These are phyloP conservation scores for Myotis brandtii DNA, from an alignment of 2,113 vertebrate species.

Conservation along the genomic window DNA sequence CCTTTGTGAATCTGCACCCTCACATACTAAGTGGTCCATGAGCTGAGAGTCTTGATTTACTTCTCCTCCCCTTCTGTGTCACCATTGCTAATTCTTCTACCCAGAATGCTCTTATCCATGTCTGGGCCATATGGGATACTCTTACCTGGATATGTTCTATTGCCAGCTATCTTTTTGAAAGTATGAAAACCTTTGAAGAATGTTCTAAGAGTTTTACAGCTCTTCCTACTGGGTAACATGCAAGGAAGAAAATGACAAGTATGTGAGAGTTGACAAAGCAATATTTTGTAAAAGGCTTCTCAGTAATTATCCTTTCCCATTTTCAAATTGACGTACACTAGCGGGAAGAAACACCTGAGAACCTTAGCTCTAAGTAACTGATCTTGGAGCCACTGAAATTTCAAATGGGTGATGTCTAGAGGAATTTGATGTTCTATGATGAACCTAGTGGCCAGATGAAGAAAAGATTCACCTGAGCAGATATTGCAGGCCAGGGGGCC, in stretches of 20 bases:
- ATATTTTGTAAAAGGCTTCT: constrained; percentile 43
- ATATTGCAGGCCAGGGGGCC: neutral
- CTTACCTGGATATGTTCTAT: neutral
- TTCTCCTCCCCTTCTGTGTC: neutral
- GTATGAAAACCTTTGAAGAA: neutral
- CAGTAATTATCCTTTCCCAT: constrained; percentile 41
- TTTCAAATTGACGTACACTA: neutral
- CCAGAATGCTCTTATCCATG: neutral
- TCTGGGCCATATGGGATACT: neutral
- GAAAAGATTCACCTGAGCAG: neutral
- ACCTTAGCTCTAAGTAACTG: neutral
- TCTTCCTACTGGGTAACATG: neutral
- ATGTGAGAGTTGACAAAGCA: constrained; percentile 11
- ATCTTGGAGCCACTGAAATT: neutral
- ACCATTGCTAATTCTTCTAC: neutral
- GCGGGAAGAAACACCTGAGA: neutral
- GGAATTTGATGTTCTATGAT: neutral
- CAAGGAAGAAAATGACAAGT: neutral
- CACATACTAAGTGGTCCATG: neutral
- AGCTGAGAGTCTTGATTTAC: neutral
- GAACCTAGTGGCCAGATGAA: neutral
- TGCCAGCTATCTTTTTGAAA: neutral
- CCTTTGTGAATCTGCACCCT: neutral
- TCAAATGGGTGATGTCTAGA: neutral
- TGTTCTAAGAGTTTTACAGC: neutral